phyloP scores from a whole-genome alignment of 1,140 invertebrate species.

The Maconellicoccus hirsutus region DNA sequence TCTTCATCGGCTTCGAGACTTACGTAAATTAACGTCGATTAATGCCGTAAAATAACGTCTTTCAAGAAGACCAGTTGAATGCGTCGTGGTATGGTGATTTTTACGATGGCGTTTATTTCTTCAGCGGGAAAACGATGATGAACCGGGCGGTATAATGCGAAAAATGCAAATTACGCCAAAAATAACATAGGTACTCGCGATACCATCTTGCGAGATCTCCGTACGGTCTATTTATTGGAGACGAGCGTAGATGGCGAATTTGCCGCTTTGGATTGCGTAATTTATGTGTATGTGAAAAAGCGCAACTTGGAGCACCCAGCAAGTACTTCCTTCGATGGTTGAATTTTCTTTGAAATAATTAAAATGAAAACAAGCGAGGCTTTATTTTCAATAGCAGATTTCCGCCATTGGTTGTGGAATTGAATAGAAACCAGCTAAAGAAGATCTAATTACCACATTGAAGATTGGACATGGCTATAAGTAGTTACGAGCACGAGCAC shows the following conservation, averaged over 20 bases:
- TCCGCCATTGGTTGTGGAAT: no score
- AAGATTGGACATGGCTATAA: background rate
- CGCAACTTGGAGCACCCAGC: no score
- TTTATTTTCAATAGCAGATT: no score
- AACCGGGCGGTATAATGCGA: background rate
- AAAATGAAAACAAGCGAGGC: background rate
- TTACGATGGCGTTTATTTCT: no score
- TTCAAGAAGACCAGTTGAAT: no score
- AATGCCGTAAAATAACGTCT: no score
- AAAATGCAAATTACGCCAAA: background rate
- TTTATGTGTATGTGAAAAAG: no score
- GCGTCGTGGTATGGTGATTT: no score
- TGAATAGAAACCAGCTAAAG: no score
- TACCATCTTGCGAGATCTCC: background rate
- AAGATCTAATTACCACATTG: no score
- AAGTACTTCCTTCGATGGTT: background rate
- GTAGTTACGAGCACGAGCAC: background rate
- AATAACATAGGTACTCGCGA: background rate
- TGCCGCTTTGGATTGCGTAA: background rate
- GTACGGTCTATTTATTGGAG: background rate
- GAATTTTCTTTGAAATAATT: background rate
- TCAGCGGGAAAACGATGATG: background rate
- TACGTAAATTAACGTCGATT: no score
- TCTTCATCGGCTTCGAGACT: no score
- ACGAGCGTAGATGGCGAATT: background rate